Base-by-base conservation (phyloP, 1,140 invertebrate genomes). In the Nephotettix cincticeps region DNA sequence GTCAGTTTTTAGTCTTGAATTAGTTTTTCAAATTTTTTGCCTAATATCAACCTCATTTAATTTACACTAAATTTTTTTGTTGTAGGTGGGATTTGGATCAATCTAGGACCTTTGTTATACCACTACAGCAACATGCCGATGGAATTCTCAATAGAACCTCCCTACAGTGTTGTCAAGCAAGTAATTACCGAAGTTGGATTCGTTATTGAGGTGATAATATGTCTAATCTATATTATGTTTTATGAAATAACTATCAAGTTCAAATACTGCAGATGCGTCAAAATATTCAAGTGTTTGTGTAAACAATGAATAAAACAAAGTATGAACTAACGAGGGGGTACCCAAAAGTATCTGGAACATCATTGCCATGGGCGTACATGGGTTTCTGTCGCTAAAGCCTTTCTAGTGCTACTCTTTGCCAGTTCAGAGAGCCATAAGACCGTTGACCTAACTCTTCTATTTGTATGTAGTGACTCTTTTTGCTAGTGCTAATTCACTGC, bases 91-190 rank as follows among this genome's bases (percentile, higher is more conserved):
- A 81, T 91, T 71, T 96, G 94, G 94, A 89, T 96, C 69, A 96
- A 96, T 84, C 81, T 96, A 75, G 97, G 97, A 25, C 97, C 98
- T 23, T 80, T 99, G 47, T 81, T 99, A 0, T 99, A 99, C 81
- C 97, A 99, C 80, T 99, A 87, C 81, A 92, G 94, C 73, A 96
- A 99, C 78, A 88, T 95, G 78, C 87, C 89, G 28, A 91, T 91
- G 56, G 94, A 97, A 79, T 87, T 91, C 72, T 98, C 95, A 56
- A 95, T 99, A 72, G 98, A 99, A 81, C 94, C 98, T 0, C 93
- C 93, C 65, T 97, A 95, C 76, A 91, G 95, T 78, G 88, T 93
- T 71, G 81, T 99, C 0, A 84, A 89, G 73, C 86, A 91, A 47
- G 91, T 98, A 45, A 95, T 98, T 68, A 81, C 86, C 73, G 89